Evolutionary conservation across 2,888 invertebrate species (phyloP).

Genomic region (Cistogaster globosa): DNA sequence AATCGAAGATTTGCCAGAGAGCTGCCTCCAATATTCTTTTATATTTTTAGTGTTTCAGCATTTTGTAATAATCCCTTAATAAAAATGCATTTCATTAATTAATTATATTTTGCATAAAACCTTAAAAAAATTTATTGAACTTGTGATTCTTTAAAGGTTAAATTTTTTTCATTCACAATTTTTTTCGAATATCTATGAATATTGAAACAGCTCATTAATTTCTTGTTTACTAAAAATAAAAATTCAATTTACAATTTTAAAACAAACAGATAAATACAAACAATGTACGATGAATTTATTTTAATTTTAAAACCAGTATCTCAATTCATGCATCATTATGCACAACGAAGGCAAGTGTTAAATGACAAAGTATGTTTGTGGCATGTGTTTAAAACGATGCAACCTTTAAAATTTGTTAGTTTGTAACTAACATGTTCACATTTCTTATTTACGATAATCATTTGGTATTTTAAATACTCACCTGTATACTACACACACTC

Average conservation of each 20-base stretch:
- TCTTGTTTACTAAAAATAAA: slow-evolving; percentile 1
- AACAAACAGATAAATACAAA: not conserved
- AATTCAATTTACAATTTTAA: slow-evolving; percentile 23
- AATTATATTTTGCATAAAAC: not conserved
- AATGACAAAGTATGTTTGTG: not conserved
- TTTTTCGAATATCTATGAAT: slow-evolving; percentile 21
- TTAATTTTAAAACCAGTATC: slow-evolving; percentile 13
- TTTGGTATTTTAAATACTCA: slow-evolving; percentile 65
- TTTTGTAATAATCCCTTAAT: too few relatives aligned
- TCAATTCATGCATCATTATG: slow-evolving; percentile 44
- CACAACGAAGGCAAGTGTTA: slow-evolving; percentile 5
- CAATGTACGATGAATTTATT: slow-evolving; percentile 3
- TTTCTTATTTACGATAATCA: slow-evolving; percentile 66
- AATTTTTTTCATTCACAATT: not conserved
- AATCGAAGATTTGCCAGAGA: too few relatives aligned
- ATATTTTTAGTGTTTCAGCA: too few relatives aligned
- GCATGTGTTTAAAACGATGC: slow-evolving; percentile 16
- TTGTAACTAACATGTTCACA: slow-evolving; percentile 56
- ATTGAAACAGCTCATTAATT: not conserved
- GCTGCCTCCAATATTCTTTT: too few relatives aligned
- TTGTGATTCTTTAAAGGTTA: slow-evolving; percentile 11
- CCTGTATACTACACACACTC: slow-evolving; percentile 16
- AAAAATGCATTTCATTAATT: too few relatives aligned
- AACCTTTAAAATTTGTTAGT: slow-evolving; percentile 42
- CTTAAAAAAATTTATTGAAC: slow-evolving; percentile 7